Evolutionary conservation across 2,113 vertebrate species (phyloP).

Genomic region (Craseonycteris thonglongyai): DNA sequence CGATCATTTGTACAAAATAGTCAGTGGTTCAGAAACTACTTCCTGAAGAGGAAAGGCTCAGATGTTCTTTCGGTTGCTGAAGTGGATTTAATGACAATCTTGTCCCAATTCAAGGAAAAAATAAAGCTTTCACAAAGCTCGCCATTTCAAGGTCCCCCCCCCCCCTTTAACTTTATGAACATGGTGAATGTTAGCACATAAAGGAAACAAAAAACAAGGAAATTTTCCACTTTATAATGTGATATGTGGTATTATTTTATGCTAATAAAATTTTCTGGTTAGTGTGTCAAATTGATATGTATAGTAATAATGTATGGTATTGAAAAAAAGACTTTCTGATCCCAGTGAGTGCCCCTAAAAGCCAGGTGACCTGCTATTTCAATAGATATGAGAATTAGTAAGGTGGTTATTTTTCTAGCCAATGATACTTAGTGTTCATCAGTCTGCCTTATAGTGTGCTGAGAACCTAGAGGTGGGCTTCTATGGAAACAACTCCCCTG

Average conservation of each 20-base stretch:
- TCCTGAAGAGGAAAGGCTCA: background rate
- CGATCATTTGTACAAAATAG: background rate
- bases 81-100: background rate
- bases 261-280: background rate
- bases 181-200: background rate
- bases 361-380: background rate
- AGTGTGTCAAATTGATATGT: background rate
- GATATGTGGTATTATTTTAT: background rate
- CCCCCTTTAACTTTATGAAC: background rate
- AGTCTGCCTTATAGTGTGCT: background rate
- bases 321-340: background rate
- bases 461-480: background rate
- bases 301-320: background rate
- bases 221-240: background rate
- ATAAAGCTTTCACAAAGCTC: background rate
- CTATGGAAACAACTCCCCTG: accelerated
- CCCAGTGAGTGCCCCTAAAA: background rate
- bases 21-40: background rate
- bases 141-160: background rate
- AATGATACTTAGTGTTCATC: background rate
- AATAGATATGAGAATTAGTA: background rate
- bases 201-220: background rate
- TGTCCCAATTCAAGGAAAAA: background rate
- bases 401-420: background rate
- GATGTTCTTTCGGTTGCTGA: background rate